phyloP scores from a whole-genome alignment of 2,113 vertebrate genomes.

The Cottus gobio region DNA sequence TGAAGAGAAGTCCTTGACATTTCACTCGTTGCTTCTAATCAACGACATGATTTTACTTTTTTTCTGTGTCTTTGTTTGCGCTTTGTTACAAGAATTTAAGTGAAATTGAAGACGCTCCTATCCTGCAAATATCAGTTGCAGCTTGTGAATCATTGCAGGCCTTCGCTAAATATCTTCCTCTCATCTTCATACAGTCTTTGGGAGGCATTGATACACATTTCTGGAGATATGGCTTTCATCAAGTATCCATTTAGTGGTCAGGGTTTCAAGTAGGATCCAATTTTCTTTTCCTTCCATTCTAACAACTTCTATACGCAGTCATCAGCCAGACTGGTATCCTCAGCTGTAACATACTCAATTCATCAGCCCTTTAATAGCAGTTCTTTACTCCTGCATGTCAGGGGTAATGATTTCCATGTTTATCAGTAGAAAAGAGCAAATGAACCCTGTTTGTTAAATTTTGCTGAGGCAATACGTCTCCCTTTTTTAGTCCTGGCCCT shows the following conservation, averaged over 20 bases:
- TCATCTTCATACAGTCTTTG: constrained; percentile 63
- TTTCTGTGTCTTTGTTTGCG: constrained; percentile 49
- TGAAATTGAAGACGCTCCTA: constrained; percentile 49
- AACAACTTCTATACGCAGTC: constrained; percentile 49
- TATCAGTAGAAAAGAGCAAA: constrained; percentile 73
- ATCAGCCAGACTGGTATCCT: constrained; percentile 70
- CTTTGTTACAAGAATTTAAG: constrained; percentile 35
- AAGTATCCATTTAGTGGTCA: constrained; percentile 56
- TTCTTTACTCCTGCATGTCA: constrained; percentile 75
- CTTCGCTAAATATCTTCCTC: constrained; percentile 44
- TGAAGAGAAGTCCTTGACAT: constrained; percentile 77
- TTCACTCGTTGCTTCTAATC: constrained; percentile 67
- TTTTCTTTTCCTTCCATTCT: constrained; percentile 62
- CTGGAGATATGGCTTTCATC: constrained; percentile 68
- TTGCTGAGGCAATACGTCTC: constrained; percentile 68
- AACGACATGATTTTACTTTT: constrained; percentile 50
- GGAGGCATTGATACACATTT: constrained; percentile 70
- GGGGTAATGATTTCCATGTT: constrained; percentile 77
- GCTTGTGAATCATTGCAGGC: constrained; percentile 57
- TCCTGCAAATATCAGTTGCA: constrained; percentile 53
- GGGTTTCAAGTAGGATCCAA: constrained; percentile 66
- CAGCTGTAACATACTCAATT: constrained; percentile 78
- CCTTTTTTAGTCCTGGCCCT: constrained; percentile 42
- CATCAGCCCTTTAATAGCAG: constrained; percentile 78
- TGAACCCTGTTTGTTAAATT: constrained; percentile 75